phyloP scores from a whole-genome alignment of 2,797 vertebrate species.

The Tolypeutes matacus region DNA sequence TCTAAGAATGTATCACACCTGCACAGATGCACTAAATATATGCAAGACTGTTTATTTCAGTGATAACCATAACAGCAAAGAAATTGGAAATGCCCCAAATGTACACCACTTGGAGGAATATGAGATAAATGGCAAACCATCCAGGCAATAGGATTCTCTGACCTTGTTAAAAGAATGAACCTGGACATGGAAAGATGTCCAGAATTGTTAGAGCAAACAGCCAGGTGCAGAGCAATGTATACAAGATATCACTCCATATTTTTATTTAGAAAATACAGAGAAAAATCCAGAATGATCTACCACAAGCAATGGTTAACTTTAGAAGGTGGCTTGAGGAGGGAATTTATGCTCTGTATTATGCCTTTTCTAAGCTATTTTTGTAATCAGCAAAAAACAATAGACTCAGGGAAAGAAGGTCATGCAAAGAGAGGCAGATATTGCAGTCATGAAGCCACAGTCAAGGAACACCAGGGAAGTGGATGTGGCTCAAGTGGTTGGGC shows the following conservation, averaged over 20 bases:
- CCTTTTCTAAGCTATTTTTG: constrained; percentile 34
- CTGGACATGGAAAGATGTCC: not conserved
- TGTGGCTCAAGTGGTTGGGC: too few relatives aligned
- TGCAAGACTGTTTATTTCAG: too few relatives aligned
- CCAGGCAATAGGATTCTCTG: not conserved
- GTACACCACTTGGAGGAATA: not conserved
- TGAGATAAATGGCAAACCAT: not conserved
- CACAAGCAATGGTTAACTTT: not conserved
- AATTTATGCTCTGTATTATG: not conserved
- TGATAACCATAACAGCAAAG: not conserved
- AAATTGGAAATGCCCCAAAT: not conserved
- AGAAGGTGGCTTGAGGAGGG: not conserved
- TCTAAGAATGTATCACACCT: not conserved
- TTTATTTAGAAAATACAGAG: not conserved
- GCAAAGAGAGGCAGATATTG: too few relatives aligned
- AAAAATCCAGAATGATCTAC: not conserved
- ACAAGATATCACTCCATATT: not conserved
- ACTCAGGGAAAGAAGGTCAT: too few relatives aligned
- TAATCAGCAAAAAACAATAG: constrained; percentile 23
- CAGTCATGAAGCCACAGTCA: too few relatives aligned
- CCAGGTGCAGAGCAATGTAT: not conserved
- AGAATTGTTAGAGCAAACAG: not conserved
- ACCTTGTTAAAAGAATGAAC: not conserved
- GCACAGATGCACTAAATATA: not conserved
- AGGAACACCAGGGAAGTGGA: too few relatives aligned